phyloP scores from a whole-genome alignment of 2,113 vertebrate genomes.

The Perognathus longimembris region DNA sequence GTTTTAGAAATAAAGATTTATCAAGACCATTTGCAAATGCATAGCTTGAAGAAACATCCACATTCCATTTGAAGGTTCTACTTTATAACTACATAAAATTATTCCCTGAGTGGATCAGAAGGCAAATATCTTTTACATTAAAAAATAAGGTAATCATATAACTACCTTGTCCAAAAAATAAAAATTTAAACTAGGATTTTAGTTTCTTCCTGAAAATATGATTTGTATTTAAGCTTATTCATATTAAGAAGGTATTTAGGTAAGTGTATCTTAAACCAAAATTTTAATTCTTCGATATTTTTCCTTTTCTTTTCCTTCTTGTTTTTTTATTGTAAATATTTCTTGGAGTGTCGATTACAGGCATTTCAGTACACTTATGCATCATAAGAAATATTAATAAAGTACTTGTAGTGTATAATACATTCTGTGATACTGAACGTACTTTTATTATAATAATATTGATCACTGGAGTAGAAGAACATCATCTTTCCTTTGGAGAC shows the following conservation, averaged over 20 bases:
- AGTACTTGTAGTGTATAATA: background rate
- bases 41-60: background rate
- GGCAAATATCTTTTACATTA: background rate
- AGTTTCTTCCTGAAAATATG: slow-evolving; percentile 1
- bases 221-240: slow-evolving; percentile 19
- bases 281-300: slow-evolving; percentile 24
- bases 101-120: background rate
- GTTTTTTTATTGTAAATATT: slow-evolving; percentile 32
- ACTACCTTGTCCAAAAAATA: background rate
- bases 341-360: slow-evolving; percentile 3
- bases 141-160: background rate
- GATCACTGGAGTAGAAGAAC: slow-evolving; percentile 16
- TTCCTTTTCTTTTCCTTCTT: background rate
- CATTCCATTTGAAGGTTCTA: background rate
- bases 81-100: background rate
- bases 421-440: slow-evolving; percentile 15
- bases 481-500: background rate
- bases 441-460: slow-evolving; percentile 35
- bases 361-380: background rate
- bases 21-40: slow-evolving; percentile 18
- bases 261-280: background rate
- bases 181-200: background rate
- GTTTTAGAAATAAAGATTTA: slow-evolving; percentile 18
- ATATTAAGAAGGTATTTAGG: background rate
- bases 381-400: slow-evolving; percentile 12